Conservation (phyloP, 2,888 invertebrate species). For the Lutraria lutraria region DNA sequence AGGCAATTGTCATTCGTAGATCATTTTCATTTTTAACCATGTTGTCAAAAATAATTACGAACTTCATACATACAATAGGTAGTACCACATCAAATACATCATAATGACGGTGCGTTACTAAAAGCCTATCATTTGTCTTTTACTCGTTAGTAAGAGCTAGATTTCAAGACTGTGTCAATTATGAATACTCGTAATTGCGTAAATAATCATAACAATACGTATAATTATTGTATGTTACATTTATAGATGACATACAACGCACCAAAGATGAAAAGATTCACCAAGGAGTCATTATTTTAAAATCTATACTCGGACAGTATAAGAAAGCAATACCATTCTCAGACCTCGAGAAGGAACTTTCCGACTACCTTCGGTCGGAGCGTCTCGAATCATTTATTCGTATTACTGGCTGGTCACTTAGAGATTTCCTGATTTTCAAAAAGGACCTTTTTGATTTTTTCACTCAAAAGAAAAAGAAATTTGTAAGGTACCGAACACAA, state of each 20-base stretch:
- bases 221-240: not conserved
- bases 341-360: slow-evolving; percentile 3
- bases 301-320: not conserved
- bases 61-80: too few relatives aligned
- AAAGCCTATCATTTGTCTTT: too few relatives aligned
- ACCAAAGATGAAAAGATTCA: not conserved
- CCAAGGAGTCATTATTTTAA: not conserved
- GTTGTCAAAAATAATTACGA: too few relatives aligned
- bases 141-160: too few relatives aligned
- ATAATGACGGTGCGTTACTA: too few relatives aligned
- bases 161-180: too few relatives aligned
- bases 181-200: too few relatives aligned
- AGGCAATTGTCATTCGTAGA: too few relatives aligned
- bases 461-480: slow-evolving; percentile 26
- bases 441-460: slow-evolving; percentile 29
- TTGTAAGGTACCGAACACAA: not conserved
- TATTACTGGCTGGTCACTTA: slow-evolving; percentile 27
- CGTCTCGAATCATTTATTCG: slow-evolving; percentile 26
- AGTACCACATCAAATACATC: too few relatives aligned
- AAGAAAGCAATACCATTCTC: not conserved
- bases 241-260: not conserved
- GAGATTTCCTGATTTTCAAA: slow-evolving; percentile 38
- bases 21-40: too few relatives aligned
- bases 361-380: not conserved
- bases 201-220: too few relatives aligned